Percentiles rank a stretch among this genome's conserved stretches.
phyloP scores from a whole-genome alignment of 2,888 invertebrate species.

The Encarsia formosa region DNA sequence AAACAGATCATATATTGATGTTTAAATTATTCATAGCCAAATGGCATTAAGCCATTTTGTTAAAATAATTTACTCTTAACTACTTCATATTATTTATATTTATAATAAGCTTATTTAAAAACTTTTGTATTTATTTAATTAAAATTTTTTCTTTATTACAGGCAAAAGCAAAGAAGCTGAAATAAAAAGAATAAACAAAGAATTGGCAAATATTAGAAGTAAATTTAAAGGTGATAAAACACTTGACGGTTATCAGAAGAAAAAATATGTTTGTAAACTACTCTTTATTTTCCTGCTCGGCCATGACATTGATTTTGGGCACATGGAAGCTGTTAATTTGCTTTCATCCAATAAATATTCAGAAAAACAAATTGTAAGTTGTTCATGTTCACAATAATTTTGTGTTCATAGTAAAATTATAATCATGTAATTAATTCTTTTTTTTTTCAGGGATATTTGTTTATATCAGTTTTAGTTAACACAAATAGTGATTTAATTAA shows the following conservation, averaged over 20 bases:
- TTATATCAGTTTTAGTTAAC: slow-evolving; percentile 98
- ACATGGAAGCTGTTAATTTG: slow-evolving; percentile 99
- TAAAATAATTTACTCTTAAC: too few species aligned
- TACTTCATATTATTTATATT: too few species aligned
- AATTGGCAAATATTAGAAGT: slow-evolving; percentile 97
- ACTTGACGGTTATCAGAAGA: slow-evolving; percentile 99
- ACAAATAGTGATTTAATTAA: slow-evolving; percentile 98
- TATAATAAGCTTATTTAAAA: too few species aligned
- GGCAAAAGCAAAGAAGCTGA: slow-evolving; percentile 99
- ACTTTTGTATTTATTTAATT: not conserved
- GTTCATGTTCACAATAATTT: not conserved
- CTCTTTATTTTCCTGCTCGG: slow-evolving; percentile 98
- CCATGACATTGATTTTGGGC: slow-evolving; percentile 99
- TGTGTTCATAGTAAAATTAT: not conserved
- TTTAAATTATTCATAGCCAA: too few species aligned
- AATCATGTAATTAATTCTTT: slow-evolving; percentile 7
- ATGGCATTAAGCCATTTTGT: too few species aligned
- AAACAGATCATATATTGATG: too few species aligned
- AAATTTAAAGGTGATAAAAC: slow-evolving; percentile 99
- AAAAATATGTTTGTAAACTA: slow-evolving; percentile 99
- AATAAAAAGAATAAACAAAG: slow-evolving; percentile 99
- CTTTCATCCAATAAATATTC: slow-evolving; percentile 99
- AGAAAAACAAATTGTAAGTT: slow-evolving; percentile 95
- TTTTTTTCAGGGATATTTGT: slow-evolving; percentile 85
- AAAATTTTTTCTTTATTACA: slow-evolving; percentile 46